phyloP scores from a whole-genome alignment of 2,113 vertebrate species.

The Lophotis ruficrista region DNA sequence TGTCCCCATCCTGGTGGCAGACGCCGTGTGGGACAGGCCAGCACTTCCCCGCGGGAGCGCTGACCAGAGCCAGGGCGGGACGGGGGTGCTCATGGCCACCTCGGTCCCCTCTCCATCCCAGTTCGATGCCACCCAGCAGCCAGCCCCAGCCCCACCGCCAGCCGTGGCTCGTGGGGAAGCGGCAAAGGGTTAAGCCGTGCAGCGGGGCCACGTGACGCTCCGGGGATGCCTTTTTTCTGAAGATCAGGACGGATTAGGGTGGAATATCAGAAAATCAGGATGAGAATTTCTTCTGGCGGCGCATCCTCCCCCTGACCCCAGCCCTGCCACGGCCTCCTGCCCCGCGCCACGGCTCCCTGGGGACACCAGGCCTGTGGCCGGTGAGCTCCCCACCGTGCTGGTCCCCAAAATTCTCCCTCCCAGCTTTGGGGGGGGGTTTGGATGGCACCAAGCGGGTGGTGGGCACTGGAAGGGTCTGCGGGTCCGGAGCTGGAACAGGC shows the following conservation, averaged over 20 bases:
- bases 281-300: neutral
- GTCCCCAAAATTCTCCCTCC: fast-evolving
- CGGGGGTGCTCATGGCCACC: neutral
- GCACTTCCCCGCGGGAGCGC: neutral
- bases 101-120: fast-evolving
- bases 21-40: neutral
- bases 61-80: neutral
- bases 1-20: neutral
- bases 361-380: fast-evolving
- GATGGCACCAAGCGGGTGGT: neutral
- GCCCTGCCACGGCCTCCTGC: fast-evolving
- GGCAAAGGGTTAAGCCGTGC: neutral
- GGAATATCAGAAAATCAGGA: neutral
- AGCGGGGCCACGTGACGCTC: neutral
- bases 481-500: fast-evolving
- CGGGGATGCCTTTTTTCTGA: conserved; percentile 39
- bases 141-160: neutral
- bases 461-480: neutral
- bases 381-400: neutral
- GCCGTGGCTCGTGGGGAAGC: fast-evolving
- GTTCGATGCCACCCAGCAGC: neutral
- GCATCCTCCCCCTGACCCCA: neutral
- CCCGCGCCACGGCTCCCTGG: fast-evolving
- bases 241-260: no score
- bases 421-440: neutral